Base-by-base conservation (phyloP, 2,888 invertebrate genomes). In the Herminia tarsipennalis region DNA sequence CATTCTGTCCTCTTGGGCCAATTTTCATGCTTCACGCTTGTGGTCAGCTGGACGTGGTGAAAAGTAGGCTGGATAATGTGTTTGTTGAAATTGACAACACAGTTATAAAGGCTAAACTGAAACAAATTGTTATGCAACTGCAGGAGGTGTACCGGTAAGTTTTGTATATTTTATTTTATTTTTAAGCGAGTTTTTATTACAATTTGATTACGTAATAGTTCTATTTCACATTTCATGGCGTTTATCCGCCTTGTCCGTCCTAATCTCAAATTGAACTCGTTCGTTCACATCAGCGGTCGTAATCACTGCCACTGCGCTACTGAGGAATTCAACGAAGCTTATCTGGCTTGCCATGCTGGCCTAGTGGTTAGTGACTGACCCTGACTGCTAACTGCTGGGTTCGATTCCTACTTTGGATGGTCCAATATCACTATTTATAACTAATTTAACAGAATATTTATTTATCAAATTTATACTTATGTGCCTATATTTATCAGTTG, bases 11-110 rank as follows among this genome's bases (percentile, higher is more conserved):
- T 0, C 24, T 86, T n/a, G 76, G 79, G 0, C 77, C 80, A 0
- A 74, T 76, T 27, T 75, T 83, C 14, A 74, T 78, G 54, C 48
- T 85, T 1, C 85, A 86, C 38, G 69, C 67, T 0, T 81, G 81
- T 38, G 83, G 77, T 3, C 83, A 79, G 34, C 32, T 85, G n/a
- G 78, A 80, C 9, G 13, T 84, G 4, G 63, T 75, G 0, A 69
- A 58, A 14, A 62, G 8, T 0, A 63, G 63, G 33, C 47, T 82
- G 5, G 33, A 61, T 14, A 35, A 45, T 1, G 40, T 83, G 2
- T 83, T 76, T 46, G 38, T 60, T 2, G 50, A 49, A 8, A 38
- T 45, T 12, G 53, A 66, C 25, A 20, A 48, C 3, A 43, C 53
- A 5, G 54, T 66, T n/a, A 54, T 63, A 8, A 42, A 45, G 3